phyloP scores from a whole-genome alignment of 2,113 vertebrate species.

The Phocoena sinus region DNA sequence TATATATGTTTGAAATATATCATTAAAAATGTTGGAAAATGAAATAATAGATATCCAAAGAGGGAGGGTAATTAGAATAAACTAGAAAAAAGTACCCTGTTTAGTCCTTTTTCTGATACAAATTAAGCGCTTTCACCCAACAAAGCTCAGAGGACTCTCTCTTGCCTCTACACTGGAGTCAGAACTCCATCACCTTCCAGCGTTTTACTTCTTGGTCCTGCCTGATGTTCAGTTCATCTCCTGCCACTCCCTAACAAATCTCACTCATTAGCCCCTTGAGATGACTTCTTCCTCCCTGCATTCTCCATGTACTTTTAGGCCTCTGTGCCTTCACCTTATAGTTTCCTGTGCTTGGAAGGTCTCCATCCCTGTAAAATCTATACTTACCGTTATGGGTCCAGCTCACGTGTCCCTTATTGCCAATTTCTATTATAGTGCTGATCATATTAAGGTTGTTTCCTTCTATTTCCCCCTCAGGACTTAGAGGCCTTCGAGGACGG shows the following conservation, averaged over 20 bases:
- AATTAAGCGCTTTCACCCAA: neutral
- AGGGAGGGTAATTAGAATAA: neutral
- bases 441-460: neutral
- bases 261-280: neutral
- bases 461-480: neutral
- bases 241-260: neutral
- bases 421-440: neutral
- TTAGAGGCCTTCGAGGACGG: neutral
- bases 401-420: neutral
- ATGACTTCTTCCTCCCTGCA: neutral
- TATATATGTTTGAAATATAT: neutral
- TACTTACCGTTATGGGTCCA: neutral
- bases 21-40: neutral
- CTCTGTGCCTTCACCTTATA: neutral
- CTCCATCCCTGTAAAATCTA: neutral
- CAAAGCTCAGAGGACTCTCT: neutral
- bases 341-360: neutral
- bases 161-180: neutral
- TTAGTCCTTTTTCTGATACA: neutral
- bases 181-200: neutral
- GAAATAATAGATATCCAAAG: neutral
- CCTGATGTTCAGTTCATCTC: neutral
- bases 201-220: neutral
- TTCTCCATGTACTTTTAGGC: neutral
- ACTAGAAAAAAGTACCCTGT: neutral